phyloP scores from a whole-genome alignment of 2,113 vertebrate species.

The Xiphophorus hellerii region DNA sequence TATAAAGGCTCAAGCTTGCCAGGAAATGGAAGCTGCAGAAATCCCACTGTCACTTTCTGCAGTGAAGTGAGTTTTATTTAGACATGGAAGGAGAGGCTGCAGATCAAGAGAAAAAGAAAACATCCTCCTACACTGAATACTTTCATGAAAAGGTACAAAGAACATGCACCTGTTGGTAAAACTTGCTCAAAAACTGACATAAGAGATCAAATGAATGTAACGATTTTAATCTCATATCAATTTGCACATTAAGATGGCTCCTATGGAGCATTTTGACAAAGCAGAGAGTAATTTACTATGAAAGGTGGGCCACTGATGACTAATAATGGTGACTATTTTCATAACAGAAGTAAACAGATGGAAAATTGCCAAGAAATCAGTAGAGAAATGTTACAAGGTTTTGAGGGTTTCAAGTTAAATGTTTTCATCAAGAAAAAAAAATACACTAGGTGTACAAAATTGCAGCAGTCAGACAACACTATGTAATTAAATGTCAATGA shows the following conservation, averaged over 20 bases:
- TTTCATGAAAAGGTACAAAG: not conserved
- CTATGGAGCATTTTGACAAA: not conserved
- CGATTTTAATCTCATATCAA: not conserved
- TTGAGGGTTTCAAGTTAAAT: not conserved
- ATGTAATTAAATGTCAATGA: not conserved
- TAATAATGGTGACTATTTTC: not conserved
- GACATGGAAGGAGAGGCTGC: too few species aligned
- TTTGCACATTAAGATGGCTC: not conserved
- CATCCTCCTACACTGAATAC: too few species aligned
- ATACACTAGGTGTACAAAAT: not conserved
- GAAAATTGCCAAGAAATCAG: not conserved
- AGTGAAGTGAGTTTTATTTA: too few species aligned
- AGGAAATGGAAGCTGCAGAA: too few species aligned
- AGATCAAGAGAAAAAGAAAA: too few species aligned
- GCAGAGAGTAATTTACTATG: not conserved
- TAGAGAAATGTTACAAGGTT: not conserved
- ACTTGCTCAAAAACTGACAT: not conserved
- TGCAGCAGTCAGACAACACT: too few species aligned
- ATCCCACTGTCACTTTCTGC: too few species aligned
- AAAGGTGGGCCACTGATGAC: not conserved
- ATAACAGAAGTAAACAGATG: not conserved
- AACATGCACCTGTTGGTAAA: not conserved
- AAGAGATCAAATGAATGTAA: not conserved
- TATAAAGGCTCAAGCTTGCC: too few species aligned
- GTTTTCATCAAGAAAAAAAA: not conserved